phyloP scores from a whole-genome alignment of 2,888 invertebrate genomes.

The Calameuta idolon region DNA sequence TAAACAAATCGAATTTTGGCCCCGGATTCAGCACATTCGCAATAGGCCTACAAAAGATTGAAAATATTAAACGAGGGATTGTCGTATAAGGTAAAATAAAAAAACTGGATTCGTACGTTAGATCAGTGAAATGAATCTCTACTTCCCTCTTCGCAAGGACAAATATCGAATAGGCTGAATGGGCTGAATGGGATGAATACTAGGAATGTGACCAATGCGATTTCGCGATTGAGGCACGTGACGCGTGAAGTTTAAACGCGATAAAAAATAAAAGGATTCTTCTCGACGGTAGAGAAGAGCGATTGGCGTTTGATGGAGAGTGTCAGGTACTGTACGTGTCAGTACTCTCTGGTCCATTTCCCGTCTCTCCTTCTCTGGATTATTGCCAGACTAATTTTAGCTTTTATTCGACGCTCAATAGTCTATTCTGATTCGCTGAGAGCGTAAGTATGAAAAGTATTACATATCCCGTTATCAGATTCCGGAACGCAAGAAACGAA shows the following conservation, averaged over 20 bases:
- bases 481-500: neutral
- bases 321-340: too few species aligned
- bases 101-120: neutral
- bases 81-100: neutral
- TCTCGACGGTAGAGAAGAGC: conserved; percentile 4
- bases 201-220: neutral
- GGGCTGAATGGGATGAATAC: neutral
- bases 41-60: neutral
- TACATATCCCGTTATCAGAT: neutral
- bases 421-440: conserved; percentile 51
- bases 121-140: neutral
- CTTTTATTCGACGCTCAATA: conserved; percentile 54
- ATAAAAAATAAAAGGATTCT: neutral
- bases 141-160: neutral
- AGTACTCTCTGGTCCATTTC: conserved; percentile 29
- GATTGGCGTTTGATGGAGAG: conserved; percentile 27
- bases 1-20: neutral
- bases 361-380: conserved; percentile 47
- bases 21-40: neutral
- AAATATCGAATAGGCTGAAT: neutral
- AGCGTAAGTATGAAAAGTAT: conserved; percentile 11
- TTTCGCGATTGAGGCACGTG: neutral
- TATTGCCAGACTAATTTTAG: conserved; percentile 56
- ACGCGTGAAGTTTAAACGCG: neutral
- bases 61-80: neutral